Evolutionary conservation across 2,113 vertebrate species (phyloP).

Genomic region (Macrotus californicus): DNA sequence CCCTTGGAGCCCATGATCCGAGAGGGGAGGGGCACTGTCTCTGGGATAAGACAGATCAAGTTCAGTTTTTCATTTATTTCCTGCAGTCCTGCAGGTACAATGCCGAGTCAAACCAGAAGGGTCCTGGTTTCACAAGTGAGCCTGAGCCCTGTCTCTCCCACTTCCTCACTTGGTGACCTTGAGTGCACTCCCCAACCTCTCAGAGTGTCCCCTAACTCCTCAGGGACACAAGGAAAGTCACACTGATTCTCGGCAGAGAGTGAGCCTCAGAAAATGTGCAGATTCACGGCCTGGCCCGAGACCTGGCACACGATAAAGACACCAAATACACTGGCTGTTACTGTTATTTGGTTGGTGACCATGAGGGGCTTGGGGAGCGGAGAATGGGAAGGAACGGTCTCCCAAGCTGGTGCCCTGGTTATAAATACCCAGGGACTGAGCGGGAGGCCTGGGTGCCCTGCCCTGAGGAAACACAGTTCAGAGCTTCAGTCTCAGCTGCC

Average conservation of each 20-base stretch:
- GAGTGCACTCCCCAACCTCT: background rate
- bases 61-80: background rate
- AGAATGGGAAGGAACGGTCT: background rate
- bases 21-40: accelerated
- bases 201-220: background rate
- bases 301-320: accelerated
- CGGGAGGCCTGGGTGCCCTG: background rate
- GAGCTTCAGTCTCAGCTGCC: background rate
- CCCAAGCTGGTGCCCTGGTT: background rate
- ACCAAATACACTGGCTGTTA: accelerated
- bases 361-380: background rate
- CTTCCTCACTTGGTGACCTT: background rate
- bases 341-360: background rate
- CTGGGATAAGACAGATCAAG: no score
- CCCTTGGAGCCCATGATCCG: background rate
- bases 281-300: background rate
- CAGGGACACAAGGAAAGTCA: background rate
- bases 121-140: background rate
- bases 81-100: background rate
- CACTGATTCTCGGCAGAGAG: background rate
- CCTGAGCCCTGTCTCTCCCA: background rate
- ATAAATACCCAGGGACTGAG: background rate
- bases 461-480: background rate
- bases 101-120: background rate
- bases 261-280: background rate